Base-by-base conservation (phyloP, 2,113 vertebrate genomes). In the Pygoscelis antarcticus region DNA sequence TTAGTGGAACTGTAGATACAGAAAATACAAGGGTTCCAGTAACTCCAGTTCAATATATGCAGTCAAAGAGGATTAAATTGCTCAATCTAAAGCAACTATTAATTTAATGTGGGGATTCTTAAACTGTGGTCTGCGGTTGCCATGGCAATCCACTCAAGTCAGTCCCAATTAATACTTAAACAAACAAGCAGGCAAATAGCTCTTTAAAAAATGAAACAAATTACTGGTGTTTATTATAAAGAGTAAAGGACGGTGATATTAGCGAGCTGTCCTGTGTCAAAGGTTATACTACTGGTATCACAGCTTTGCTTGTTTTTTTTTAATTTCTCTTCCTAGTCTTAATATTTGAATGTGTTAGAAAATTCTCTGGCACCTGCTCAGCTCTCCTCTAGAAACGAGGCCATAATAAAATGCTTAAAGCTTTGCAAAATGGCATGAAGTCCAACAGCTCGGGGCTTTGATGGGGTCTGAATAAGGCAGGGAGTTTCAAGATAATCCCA, bases 131-230 rank as follows among this genome's bases (percentile, higher is more conserved):
- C 87, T 89, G 57, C 2, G 6, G 97, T 97, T 97, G 83, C 95
- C 81, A 91, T 97, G 94, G 88, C 81, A 74, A 96, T 83, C 81
- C 29, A 30, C 42, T 89, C 27, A 64, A 72, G 69, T 81, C 81
- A 42, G 52, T 57, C n/a, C 25, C 6, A 26, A 83, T 95, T 91
- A 89, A 93, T 95, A 95, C 87, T 95, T 92, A 92, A 96, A 95
- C 72, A 93, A 96, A 86, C 44, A 97, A 96, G 72, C 76, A 96
- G 83, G 61, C 60, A 61, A 89, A 83, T 0, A 14, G n/a, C 81
- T 95, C 76, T 76, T 94, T 70, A 62, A 78, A 78, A 92, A 88
- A 66, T 58, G n/a, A 75, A 83, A 26, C 68, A 70, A 80, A 96
- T 96, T 58, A 51, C 20, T 76, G n/a, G 17, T 85, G 36, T 79